Percentiles rank a stretch among this genome's conserved stretches.
Evolutionary conservation across 2,113 vertebrate genomes (phyloP).

Genomic region (Anguilla japonica): DNA sequence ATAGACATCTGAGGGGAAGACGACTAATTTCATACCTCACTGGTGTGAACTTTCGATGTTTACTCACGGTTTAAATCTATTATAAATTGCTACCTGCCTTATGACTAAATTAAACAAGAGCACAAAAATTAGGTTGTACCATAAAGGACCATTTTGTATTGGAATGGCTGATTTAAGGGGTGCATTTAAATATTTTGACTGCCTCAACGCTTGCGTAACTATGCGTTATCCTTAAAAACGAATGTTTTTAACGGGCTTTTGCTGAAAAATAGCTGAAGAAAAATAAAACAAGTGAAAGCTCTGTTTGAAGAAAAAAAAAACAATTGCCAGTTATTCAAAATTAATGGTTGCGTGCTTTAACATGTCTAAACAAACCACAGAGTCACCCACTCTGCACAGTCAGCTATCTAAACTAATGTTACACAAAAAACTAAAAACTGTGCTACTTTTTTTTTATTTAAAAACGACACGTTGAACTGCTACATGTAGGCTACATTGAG

Average conservation of each 20-base stretch:
- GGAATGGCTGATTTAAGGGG: slow-evolving; percentile 12
- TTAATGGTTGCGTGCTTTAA: background rate
- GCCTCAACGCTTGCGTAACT: slow-evolving; percentile 19
- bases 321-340: background rate
- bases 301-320: too few species aligned
- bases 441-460: background rate
- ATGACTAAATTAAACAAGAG: background rate
- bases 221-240: background rate
- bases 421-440: background rate
- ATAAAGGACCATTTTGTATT: background rate
- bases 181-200: slow-evolving; percentile 9
- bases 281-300: background rate
- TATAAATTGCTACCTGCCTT: too few species aligned
- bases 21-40: background rate
- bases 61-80: too few species aligned
- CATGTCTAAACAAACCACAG: background rate
- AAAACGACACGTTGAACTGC: background rate
- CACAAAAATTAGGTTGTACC: background rate
- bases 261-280: background rate
- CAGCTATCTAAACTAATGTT: background rate
- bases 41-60: background rate
- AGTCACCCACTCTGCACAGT: background rate
- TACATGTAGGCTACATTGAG: background rate
- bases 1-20: background rate
- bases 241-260: background rate